Evolutionary conservation across 2,888 invertebrate genomes (phyloP).

Genomic region (Oxyscelio sp.): DNA sequence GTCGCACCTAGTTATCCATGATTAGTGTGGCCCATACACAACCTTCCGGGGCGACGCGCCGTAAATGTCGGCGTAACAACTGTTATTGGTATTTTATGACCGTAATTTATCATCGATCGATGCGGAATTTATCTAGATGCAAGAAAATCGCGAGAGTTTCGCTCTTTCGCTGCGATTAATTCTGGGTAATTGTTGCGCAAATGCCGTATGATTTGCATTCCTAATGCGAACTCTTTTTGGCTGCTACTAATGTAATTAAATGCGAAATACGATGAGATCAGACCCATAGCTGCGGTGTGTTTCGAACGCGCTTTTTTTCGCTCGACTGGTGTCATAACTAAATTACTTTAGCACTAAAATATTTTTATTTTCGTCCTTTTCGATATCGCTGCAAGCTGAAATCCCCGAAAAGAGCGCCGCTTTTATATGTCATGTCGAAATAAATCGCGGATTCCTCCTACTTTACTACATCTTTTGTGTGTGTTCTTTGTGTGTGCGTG

Average conservation of each 20-base stretch:
- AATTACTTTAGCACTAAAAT: constrained; percentile 54
- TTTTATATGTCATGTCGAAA: constrained; percentile 74
- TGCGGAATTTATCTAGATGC: constrained; percentile 42
- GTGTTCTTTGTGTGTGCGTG: too few relatives aligned
- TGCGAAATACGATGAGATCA: background rate
- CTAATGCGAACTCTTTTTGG: too few relatives aligned
- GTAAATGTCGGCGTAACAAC: constrained; percentile 73
- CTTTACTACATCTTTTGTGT: constrained; percentile 34
- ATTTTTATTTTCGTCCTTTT: constrained; percentile 65
- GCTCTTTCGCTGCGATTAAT: background rate
- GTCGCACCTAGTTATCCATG: constrained; percentile 74
- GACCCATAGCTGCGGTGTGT: background rate
- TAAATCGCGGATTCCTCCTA: constrained; percentile 66
- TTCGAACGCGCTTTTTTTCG: constrained; percentile 32
- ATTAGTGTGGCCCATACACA: constrained; percentile 73
- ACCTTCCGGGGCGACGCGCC: constrained; percentile 63
- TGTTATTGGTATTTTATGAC: constrained; percentile 64
- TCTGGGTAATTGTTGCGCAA: constrained; percentile 15
- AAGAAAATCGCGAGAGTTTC: constrained; percentile 42
- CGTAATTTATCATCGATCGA: constrained; percentile 61
- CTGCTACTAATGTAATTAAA: constrained; percentile 11
- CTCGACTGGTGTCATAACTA: constrained; percentile 41
- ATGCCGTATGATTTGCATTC: constrained; percentile 30
- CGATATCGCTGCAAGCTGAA: constrained; percentile 44
- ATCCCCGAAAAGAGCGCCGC: constrained; percentile 64